These are phyloP conservation scores for Nyctibius grandis DNA, from an alignment of 2,797 vertebrate genomes.

Conservation along the genomic window DNA sequence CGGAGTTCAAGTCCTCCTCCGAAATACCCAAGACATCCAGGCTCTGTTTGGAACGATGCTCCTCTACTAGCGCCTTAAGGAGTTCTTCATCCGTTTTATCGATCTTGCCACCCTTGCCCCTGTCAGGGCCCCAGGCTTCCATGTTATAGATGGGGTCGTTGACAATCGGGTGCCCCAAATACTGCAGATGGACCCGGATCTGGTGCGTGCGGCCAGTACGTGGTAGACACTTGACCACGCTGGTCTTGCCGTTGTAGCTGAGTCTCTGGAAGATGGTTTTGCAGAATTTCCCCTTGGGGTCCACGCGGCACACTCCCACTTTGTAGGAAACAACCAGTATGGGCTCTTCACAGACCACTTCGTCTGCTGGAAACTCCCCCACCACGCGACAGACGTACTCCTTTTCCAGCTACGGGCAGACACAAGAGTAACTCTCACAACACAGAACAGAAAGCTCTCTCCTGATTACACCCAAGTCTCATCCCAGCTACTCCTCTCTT, in stretches of 20 bases:
- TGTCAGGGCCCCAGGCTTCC: constrained; percentile 86
- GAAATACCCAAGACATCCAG: constrained; percentile 79
- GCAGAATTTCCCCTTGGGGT: constrained; percentile 88
- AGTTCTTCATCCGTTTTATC: constrained; percentile 87
- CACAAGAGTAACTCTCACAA: background rate
- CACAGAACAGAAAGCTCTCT: background rate
- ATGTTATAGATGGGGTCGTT: constrained; percentile 96
- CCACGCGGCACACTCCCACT: constrained; percentile 91
- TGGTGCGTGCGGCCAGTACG: constrained; percentile 95
- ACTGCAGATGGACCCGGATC: constrained; percentile 97
- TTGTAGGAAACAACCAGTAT: constrained; percentile 91
- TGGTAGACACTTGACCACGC: constrained; percentile 88
- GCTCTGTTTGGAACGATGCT: constrained; percentile 86
- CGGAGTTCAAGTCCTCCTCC: constrained; percentile 61
- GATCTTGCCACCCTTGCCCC: constrained; percentile 84
- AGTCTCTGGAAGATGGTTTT: constrained; percentile 90
- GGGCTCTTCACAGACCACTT: constrained; percentile 89
- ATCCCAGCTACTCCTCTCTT: background rate
- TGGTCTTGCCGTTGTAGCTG: constrained; percentile 86
- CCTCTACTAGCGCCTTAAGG: constrained; percentile 84
- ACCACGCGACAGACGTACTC: constrained; percentile 93
- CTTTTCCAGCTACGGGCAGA: constrained; percentile 85
- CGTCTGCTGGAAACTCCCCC: constrained; percentile 86
- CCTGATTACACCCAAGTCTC: accelerated
- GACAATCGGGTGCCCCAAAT: constrained; percentile 90